These are phyloP conservation scores for Drosophila carrolli DNA, from an alignment of 1,140 invertebrate genomes.

Conservation along the genomic window DNA sequence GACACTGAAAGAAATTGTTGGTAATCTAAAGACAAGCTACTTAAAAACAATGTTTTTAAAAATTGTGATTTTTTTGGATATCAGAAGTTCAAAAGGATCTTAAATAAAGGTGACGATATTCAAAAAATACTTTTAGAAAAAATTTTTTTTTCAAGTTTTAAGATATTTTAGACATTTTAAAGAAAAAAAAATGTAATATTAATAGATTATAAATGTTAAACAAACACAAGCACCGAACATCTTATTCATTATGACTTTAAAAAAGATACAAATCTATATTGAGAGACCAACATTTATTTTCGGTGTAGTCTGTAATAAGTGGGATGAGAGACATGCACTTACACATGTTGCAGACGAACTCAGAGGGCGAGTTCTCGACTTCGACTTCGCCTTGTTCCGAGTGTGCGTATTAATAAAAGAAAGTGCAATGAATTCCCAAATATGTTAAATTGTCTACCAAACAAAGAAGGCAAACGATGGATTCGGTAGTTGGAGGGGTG, in stretches of 20 bases:
- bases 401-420: conserved; percentile 80
- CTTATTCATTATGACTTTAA: no score
- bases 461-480: conserved; percentile 56
- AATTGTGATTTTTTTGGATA: no score
- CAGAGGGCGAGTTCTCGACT: conserved; percentile 42
- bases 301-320: conserved; percentile 2
- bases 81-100: no score
- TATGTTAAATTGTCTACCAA: conserved; percentile 82
- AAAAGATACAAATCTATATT: no score
- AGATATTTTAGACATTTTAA: no score
- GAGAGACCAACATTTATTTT: neutral
- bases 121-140: no score
- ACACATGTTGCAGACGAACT: conserved; percentile 71
- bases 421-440: conserved; percentile 83
- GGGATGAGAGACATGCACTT: conserved; percentile 41
- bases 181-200: no score
- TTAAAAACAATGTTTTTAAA: no score
- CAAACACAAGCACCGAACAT: no score
- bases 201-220: no score
- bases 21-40: neutral
- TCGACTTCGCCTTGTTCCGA: conserved; percentile 42
- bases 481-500: neutral
- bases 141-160: no score
- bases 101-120: no score
- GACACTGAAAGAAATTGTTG: neutral